These are phyloP conservation scores for Silurus meridionalis DNA, from an alignment of 2,113 vertebrate species.

Conservation along the genomic window DNA sequence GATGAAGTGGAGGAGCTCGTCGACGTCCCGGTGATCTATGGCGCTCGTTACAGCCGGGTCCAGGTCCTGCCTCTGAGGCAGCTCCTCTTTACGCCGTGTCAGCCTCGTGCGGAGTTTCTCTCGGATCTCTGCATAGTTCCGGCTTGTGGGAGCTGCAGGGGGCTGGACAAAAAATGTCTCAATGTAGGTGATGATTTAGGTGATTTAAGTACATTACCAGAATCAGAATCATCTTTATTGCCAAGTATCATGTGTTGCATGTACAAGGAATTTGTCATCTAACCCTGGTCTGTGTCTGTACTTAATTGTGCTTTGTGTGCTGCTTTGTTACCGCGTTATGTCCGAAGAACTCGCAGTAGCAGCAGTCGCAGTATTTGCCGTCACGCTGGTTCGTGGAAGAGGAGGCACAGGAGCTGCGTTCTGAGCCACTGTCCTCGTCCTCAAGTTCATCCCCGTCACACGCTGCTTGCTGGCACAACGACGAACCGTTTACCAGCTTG, in stretches of 20 bases:
- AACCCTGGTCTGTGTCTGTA: not conserved
- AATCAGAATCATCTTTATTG: no score
- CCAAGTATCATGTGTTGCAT: no score
- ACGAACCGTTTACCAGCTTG: constrained; percentile 87
- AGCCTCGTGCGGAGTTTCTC: constrained; percentile 95
- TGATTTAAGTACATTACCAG: no score
- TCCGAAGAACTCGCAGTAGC: constrained; percentile 99
- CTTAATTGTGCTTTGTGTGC: not conserved
- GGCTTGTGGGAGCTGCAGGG: constrained; percentile 94
- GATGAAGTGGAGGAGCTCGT: constrained; percentile 95
- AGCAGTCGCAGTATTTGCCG: constrained; percentile 98
- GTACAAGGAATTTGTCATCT: no score
- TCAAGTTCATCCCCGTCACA: constrained; percentile 93
- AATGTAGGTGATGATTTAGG: constrained; percentile 1
- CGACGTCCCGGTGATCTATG: constrained; percentile 91
- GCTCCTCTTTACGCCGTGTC: constrained; percentile 94
- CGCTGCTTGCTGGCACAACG: constrained; percentile 81
- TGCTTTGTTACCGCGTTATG: constrained; percentile 89
- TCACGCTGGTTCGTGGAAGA: constrained; percentile 97
- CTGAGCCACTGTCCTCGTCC: constrained; percentile 97
- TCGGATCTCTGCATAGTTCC: constrained; percentile 96
- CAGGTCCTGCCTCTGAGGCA: constrained; percentile 86
- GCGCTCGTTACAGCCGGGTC: constrained; percentile 76
- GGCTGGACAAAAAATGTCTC: constrained; percentile 73
- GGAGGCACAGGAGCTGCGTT: constrained; percentile 96